A percentile compares a stretch with the other conserved stretches of the same genome.
Conservation (phyloP, 2,113 vertebrate genomes). For the Coreoperca whiteheadi region DNA sequence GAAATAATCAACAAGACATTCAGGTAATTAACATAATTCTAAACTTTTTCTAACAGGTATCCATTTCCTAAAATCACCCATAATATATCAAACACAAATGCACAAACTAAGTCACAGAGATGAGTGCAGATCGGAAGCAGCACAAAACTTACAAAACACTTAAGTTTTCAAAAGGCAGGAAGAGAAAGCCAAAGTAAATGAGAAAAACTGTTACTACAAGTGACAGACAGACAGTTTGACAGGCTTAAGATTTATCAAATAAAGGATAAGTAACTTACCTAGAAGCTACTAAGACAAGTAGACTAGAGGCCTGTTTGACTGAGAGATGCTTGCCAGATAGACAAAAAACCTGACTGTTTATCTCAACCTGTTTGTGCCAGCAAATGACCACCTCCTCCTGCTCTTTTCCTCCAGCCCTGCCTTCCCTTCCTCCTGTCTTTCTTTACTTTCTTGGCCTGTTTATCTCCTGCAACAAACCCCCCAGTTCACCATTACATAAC, state of each 20-base stretch:
- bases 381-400: constrained; percentile 46
- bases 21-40: not conserved
- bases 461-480: constrained; percentile 12
- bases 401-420: constrained; percentile 18
- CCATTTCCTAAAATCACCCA: not conserved
- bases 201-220: not conserved
- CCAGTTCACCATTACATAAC: constrained; percentile 56
- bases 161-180: not conserved
- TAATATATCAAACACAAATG: not conserved
- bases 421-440: constrained; percentile 21
- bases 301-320: not conserved
- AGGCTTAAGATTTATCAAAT: not conserved
- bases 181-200: not conserved
- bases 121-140: not conserved
- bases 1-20: not conserved
- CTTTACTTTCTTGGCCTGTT: constrained; percentile 32
- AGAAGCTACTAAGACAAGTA: not conserved
- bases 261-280: constrained; percentile 49
- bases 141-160: not conserved
- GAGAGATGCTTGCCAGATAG: not conserved
- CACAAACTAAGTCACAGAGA: not conserved
- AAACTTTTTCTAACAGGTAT: not conserved
- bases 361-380: constrained; percentile 17
- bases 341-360: not conserved
- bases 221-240: not conserved